phyloP scores from a whole-genome alignment of 2,113 vertebrate species.

The Mixornis gularis region DNA sequence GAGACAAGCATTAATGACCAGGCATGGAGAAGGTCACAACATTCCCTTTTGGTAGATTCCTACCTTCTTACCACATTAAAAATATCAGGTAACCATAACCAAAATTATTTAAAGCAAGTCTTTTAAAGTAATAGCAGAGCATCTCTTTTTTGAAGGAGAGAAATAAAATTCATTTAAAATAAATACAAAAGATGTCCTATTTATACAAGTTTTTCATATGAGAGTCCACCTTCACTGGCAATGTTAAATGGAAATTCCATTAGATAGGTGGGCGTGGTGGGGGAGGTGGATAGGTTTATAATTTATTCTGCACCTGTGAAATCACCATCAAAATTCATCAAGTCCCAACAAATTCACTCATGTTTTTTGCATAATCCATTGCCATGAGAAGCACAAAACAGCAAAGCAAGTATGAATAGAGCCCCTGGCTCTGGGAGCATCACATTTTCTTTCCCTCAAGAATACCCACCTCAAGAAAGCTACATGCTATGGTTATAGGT shows the following conservation, averaged over 20 bases:
- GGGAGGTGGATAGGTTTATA: neutral
- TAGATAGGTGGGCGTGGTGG: rapidly evolving
- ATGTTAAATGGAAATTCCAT: neutral
- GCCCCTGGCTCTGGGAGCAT: neutral
- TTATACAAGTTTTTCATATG: neutral
- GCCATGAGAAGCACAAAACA: neutral
- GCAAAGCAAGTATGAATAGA: neutral
- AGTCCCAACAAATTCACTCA: neutral
- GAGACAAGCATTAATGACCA: neutral
- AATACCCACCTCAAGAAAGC: neutral
- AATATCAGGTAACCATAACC: neutral
- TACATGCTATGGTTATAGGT: neutral
- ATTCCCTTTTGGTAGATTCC: neutral
- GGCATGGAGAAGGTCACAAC: neutral
- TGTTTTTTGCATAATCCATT: neutral
- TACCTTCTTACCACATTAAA: neutral
- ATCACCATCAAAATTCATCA: neutral
- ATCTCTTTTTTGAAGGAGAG: neutral
- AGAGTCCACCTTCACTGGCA: neutral
- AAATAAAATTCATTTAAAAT: neutral
- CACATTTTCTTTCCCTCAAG: neutral
- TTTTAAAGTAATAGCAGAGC: neutral
- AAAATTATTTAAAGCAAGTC: neutral
- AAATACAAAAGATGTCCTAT: rapidly evolving
- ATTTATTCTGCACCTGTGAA: neutral